phyloP scores from a whole-genome alignment of 2,113 vertebrate species.

The Hiodon tergisus region DNA sequence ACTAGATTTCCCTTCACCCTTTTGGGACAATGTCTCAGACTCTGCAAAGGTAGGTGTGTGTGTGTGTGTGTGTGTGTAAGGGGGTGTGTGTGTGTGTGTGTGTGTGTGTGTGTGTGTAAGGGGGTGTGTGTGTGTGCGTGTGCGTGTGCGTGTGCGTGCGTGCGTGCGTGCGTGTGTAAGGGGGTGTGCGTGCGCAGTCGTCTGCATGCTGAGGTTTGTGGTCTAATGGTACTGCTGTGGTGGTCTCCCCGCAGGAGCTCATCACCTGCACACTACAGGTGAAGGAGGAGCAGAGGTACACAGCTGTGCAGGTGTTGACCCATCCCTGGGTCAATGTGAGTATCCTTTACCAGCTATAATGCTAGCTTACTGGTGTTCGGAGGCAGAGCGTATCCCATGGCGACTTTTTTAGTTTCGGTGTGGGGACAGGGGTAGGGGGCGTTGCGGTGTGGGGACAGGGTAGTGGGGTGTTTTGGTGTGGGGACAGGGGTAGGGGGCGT shows the following conservation, averaged over 20 bases:
- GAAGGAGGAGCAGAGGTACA: constrained; percentile 80
- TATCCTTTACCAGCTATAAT: constrained; percentile 17
- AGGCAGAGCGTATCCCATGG: no score
- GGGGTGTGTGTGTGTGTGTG: neutral
- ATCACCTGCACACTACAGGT: constrained; percentile 91
- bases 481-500: no score
- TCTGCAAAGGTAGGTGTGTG: constrained; percentile 78
- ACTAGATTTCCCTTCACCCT: constrained; percentile 85
- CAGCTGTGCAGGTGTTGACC: constrained; percentile 86
- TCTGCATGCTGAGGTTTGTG: neutral
- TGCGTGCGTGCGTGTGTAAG: constrained; percentile 4
- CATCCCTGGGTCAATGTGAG: constrained; percentile 97
- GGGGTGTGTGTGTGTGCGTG: neutral
- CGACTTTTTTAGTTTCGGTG: no score
- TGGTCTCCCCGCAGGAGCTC: constrained; percentile 70
- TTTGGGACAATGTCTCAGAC: constrained; percentile 91
- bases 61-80: constrained; percentile 43
- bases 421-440: no score
- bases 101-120: neutral
- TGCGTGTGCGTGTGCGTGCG: neutral
- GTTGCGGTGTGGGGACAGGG: no score
- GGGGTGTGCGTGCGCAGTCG: neutral
- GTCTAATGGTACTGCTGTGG: constrained; percentile 1
- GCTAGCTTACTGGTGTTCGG: no score
- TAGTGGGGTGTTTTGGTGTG: no score